These are phyloP conservation scores for Portevinia maculata DNA, from an alignment of 2,888 invertebrate species.

Conservation along the genomic window DNA sequence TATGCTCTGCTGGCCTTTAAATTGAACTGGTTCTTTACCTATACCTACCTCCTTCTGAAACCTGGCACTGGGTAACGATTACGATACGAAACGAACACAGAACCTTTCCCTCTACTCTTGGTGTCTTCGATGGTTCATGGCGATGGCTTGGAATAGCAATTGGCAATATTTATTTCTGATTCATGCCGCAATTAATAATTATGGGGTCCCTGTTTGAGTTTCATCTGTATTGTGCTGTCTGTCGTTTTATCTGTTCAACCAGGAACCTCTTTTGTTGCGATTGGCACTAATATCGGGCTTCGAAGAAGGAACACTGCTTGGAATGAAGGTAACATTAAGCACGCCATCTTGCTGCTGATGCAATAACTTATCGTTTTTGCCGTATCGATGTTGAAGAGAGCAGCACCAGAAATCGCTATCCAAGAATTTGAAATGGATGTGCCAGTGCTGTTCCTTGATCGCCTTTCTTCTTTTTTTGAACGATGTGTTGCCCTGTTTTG, in stretches of 20 bases:
- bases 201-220: slow-evolving; percentile 60
- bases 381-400: slow-evolving; percentile 19
- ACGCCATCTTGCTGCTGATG: slow-evolving; percentile 51
- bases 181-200: slow-evolving; percentile 71
- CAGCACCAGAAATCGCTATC: slow-evolving; percentile 22
- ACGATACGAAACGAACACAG: not conserved
- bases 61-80: slow-evolving; percentile 14
- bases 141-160: slow-evolving; percentile 66
- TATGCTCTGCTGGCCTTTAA: slow-evolving; percentile 54
- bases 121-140: slow-evolving; percentile 59
- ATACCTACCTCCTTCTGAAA: slow-evolving; percentile 29
- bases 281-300: slow-evolving; percentile 40
- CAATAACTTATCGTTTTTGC: slow-evolving; percentile 62
- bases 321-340: slow-evolving; percentile 33
- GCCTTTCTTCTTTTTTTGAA: slow-evolving; percentile 34
- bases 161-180: slow-evolving; percentile 71
- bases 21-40: slow-evolving; percentile 57
- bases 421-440: slow-evolving; percentile 10
- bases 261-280: slow-evolving; percentile 13
- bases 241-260: slow-evolving; percentile 14
- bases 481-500: not conserved
- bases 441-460: slow-evolving; percentile 11
- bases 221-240: slow-evolving; percentile 12
- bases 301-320: not conserved
- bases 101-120: not conserved